These are phyloP conservation scores for Drosophila phalerata DNA, from an alignment of 2,888 invertebrate species.

Conservation along the genomic window DNA sequence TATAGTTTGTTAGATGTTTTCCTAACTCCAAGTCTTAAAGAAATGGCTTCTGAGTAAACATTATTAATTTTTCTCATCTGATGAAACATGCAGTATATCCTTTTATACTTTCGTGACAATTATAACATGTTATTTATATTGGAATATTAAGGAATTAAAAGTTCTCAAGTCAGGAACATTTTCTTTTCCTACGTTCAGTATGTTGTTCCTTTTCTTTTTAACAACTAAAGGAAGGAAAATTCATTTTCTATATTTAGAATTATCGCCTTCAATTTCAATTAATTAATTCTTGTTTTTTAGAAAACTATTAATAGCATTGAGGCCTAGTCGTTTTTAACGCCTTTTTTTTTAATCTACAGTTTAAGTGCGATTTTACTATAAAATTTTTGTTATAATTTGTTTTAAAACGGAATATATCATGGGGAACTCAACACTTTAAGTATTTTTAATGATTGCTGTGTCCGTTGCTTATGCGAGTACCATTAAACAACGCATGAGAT, in stretches of 20 bases:
- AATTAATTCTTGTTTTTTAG: no score
- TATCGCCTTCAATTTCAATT: no score
- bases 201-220: neutral
- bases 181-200: neutral
- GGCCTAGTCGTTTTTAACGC: no score
- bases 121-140: neutral
- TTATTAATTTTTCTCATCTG: neutral
- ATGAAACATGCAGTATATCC: neutral
- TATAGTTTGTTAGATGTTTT: constrained; percentile 23
- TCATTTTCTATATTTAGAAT: no score
- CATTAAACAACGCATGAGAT: constrained; percentile 22
- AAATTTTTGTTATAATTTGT: no score
- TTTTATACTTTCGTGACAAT: neutral
- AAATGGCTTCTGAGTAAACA: neutral
- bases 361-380: no score
- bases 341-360: no score
- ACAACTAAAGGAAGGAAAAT: neutral
- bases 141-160: neutral
- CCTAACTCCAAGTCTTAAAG: neutral
- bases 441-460: constrained; percentile 13
- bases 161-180: neutral
- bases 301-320: no score
- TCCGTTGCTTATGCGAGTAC: constrained; percentile 21
- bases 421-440: constrained; percentile 23
- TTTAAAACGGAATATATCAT: neutral